Percentiles rank a stretch among this genome's conserved stretches.
phyloP scores from a whole-genome alignment of 1,140 invertebrate genomes.

The Vanessa tameamea region DNA sequence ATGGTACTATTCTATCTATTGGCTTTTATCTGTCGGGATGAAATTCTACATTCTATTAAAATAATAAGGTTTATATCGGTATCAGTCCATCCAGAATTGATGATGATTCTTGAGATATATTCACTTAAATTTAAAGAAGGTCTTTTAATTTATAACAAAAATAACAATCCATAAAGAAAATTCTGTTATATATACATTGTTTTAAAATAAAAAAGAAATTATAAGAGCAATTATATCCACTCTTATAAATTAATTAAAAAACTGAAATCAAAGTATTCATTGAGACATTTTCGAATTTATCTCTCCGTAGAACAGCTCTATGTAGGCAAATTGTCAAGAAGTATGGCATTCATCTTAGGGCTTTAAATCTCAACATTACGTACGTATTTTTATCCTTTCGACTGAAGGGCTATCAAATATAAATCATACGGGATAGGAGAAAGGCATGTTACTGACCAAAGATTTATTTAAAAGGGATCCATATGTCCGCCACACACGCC shows the following conservation, averaged over 20 bases:
- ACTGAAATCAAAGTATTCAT: background rate
- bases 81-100: too few relatives aligned
- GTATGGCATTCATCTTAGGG: conserved; percentile 12
- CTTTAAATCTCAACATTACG: conserved; percentile 9
- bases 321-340: conserved; percentile 11
- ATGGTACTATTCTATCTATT: too few relatives aligned
- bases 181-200: too few relatives aligned
- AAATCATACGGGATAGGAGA: conserved; percentile 51
- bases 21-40: background rate
- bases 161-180: too few relatives aligned
- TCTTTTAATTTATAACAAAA: too few relatives aligned
- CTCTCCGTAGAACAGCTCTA: background rate
- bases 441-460: conserved; percentile 22
- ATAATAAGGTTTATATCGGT: too few relatives aligned
- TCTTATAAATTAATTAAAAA: too few relatives aligned
- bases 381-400: conserved; percentile 27
- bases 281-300: background rate
- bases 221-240: too few relatives aligned
- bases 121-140: too few relatives aligned
- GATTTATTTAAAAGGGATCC: conserved; percentile 34
- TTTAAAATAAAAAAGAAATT: too few relatives aligned
- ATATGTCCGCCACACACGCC: conserved; percentile 14
- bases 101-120: too few relatives aligned
- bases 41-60: too few relatives aligned
- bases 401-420: conserved; percentile 41